phyloP scores from a whole-genome alignment of 2,797 vertebrate genomes.

The Coregonus sp. region DNA sequence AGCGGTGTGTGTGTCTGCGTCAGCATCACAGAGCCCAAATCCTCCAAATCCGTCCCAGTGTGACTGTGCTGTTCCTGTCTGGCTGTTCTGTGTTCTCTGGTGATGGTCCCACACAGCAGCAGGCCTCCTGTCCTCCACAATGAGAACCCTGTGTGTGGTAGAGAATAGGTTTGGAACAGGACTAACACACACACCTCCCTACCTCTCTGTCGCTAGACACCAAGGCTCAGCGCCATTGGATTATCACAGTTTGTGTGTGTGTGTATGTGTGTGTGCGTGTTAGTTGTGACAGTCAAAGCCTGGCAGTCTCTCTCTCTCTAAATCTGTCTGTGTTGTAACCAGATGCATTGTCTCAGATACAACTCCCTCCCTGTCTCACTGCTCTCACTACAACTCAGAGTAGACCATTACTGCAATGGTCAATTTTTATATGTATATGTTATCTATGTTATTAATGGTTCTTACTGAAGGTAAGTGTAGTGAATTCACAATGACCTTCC shows the following conservation, averaged over 20 bases:
- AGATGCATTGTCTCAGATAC: too few relatives aligned
- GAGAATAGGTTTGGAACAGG: slow-evolving; percentile 39
- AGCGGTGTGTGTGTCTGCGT: slow-evolving; percentile 5
- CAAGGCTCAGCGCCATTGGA: slow-evolving; percentile 4
- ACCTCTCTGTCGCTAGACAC: background rate
- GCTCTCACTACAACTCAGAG: too few relatives aligned
- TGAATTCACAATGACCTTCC: background rate
- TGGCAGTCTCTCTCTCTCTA: background rate
- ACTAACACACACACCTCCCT: slow-evolving; percentile 34
- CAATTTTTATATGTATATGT: background rate
- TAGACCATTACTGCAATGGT: background rate
- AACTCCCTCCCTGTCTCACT: too few relatives aligned
- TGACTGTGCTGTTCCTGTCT: slow-evolving; percentile 38
- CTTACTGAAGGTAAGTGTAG: background rate
- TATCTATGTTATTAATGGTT: background rate
- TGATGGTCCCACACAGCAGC: slow-evolving; percentile 56
- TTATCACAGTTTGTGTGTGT: background rate
- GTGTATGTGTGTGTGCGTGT: background rate
- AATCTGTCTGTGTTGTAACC: too few relatives aligned
- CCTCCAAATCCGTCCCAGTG: background rate
- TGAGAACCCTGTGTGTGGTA: background rate
- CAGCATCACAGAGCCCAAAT: background rate
- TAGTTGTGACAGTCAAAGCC: background rate
- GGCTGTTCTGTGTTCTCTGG: slow-evolving; percentile 44
- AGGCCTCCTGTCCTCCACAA: slow-evolving; percentile 40